Evolutionary conservation across 2,888 invertebrate species (phyloP), one percentile per base, ranked within the genome.

Genomic region (Antitype chi): DNA sequence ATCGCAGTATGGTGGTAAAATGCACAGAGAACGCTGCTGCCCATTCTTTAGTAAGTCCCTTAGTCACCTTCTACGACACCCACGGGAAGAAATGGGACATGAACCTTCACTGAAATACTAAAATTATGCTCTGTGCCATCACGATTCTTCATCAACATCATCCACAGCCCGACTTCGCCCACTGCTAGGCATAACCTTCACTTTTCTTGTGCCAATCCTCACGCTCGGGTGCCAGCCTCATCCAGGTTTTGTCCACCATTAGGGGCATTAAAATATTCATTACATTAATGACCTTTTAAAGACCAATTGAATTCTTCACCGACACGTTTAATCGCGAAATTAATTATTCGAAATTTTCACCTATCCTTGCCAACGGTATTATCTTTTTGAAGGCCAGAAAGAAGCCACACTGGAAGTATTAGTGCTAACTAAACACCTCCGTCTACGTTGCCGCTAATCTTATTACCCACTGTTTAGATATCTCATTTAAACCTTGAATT

Each of bases 401-500:
- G 74, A 85, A 85, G 78, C 69, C 70, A 13, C 38, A 75, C n/a
- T n/a, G 85, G 85, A 85, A 81, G 25, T 32, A 57, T n/a, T 60
- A 25, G 49, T 75, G 53, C 20, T 74, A 81, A 49, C 74, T 78
- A 72, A 80, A 70, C 71, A 73, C 76, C 71, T 79, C 75, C 79
- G 79, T 76, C 70, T 82, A 38, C 25, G 2, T 66, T 74, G 76
- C 74, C 76, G 67, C 43, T 80, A 84, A 70, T 78, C 73, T 81
- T 70, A 66, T 74, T 70, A 74, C 55, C 52, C 5, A 32, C 15
- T 66, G 74, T 81, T 76, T 84, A 70, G 75, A 74, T 85, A 81
- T 77, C 75, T 77, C 49, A 79, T 68, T 82, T 13, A 74, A 84
- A 82, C 85, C 86, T 85, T 86, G 84, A 83, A 83, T 74, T 70